Base-by-base conservation (phyloP, 2,888 invertebrate species). In the Ophion obscuratus region DNA sequence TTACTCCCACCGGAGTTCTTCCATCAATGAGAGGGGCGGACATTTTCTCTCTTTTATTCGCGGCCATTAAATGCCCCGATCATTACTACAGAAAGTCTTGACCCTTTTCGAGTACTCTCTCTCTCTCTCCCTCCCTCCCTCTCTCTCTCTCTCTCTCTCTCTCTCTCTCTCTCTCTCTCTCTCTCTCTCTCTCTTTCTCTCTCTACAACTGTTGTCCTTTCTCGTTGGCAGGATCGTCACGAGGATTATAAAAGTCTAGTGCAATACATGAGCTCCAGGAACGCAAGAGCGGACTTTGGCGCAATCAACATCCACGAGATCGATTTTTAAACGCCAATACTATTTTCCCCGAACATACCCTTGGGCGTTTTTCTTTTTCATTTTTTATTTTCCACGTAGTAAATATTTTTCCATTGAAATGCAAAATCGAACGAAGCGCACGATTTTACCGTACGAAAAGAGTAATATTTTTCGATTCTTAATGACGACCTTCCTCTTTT, bases 41-140 rank as follows among this genome's bases (percentile, higher is more conserved):
- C 47, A 44, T 73, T 74, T 66, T n/a, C n/a, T 67, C 59, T 57
- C 36, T 36, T 67, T 36, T 31, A 17, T 44, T 14, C 53, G 53
- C 76, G 59, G 64, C 74, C 68, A 27, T 85, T 81, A 78, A 78
- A 78, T 70, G 68, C 68, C 27, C 31, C 44, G 74, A 85, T 85
- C 84, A 74, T 81, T 85, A 70, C 68, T 74, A 57, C 64, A 14
- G 78, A 76, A 76, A 82, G 70, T 81, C 81, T 67, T 31, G 71
- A 79, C 78, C 53, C 20, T 73, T 64, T 53, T 73, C 61, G 40
- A 57, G 14, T 67, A 47, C 53, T 44, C 44, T 57, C 47, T 47
- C 10, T 9, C 47, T 44, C 6, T 11, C 47, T 47, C 47, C 1
- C 47, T 47, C 47, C 9, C 11, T 59, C 27, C 2, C 27, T 27